A percentile compares a stretch with the other conserved stretches of the same genome.
These are phyloP conservation scores for Drosophila insularis DNA, from an alignment of 1,140 invertebrate genomes.

Conservation along the genomic window DNA sequence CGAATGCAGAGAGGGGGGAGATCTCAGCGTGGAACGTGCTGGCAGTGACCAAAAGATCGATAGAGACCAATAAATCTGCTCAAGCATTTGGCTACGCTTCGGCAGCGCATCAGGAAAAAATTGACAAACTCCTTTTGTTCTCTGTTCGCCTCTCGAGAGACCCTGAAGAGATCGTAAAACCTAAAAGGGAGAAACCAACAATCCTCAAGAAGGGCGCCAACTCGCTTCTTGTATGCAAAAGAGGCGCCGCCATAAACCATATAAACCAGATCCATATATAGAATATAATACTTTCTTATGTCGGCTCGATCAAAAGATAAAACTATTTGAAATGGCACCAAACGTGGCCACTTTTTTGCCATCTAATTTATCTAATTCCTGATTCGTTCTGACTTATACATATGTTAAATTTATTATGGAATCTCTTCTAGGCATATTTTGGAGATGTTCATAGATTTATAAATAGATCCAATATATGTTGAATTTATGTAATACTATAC, in stretches of 20 bases:
- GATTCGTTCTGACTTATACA: too few species aligned
- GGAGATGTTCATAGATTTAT: too few species aligned
- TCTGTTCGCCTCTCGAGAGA: slow-evolving; percentile 27
- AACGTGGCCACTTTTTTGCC: too few species aligned
- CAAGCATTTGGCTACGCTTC: slow-evolving; percentile 61
- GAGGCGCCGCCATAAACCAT: slow-evolving; percentile 24
- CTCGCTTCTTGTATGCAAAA: slow-evolving; percentile 17
- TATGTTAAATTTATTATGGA: too few species aligned
- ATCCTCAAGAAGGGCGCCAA: slow-evolving; percentile 53
- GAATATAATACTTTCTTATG: background rate
- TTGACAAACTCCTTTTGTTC: slow-evolving; percentile 61
- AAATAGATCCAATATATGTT: too few species aligned
- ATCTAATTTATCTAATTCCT: too few species aligned
- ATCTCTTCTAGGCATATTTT: too few species aligned
- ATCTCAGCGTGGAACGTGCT: slow-evolving; percentile 53
- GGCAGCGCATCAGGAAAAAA: slow-evolving; percentile 52
- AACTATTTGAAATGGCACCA: background rate
- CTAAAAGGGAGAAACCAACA: slow-evolving; percentile 27
- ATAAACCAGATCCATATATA: slow-evolving; percentile 24
- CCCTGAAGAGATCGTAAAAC: slow-evolving; percentile 24
- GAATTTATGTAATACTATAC: too few species aligned
- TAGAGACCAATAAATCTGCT: slow-evolving; percentile 71
- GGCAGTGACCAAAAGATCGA: slow-evolving; percentile 42
- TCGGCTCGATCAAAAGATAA: background rate
- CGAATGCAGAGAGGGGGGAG: background rate